Percentiles rank a stretch among this genome's conserved stretches.
Conservation (phyloP, 2,888 invertebrate genomes). For the Drosophila nigricruria region DNA sequence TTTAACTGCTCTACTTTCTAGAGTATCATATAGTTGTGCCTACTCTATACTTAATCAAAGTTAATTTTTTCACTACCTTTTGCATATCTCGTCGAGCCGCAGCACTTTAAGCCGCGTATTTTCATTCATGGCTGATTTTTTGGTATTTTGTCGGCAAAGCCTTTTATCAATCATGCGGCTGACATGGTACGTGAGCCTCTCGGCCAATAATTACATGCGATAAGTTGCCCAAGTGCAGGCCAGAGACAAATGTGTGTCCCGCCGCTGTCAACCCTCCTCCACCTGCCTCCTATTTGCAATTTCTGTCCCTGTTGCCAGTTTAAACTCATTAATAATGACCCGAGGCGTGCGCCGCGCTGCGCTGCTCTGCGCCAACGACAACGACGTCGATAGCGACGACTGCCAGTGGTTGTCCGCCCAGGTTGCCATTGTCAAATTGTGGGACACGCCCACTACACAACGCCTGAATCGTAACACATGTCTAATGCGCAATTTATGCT, state of each 20-base stretch:
- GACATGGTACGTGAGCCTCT: constrained; percentile 68
- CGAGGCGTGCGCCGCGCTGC: constrained; percentile 52
- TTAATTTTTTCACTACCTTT: constrained; percentile 31
- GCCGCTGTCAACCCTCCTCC: constrained; percentile 7
- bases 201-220: constrained; percentile 79
- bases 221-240: constrained; percentile 70
- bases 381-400: constrained; percentile 29
- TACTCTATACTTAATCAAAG: background rate
- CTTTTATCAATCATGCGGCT: constrained; percentile 76
- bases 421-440: constrained; percentile 69
- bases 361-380: constrained; percentile 38
- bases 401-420: constrained; percentile 51
- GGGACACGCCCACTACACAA: constrained; percentile 64
- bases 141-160: constrained; percentile 74
- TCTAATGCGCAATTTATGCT: constrained; percentile 71
- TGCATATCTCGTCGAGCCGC: constrained; percentile 60
- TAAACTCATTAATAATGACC: constrained; percentile 78
- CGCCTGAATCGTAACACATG: constrained; percentile 57
- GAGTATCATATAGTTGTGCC: constrained; percentile 13
- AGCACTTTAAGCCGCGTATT: constrained; percentile 65
- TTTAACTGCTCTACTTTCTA: background rate
- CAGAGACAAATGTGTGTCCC: constrained; percentile 49
- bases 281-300: constrained; percentile 16
- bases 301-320: constrained; percentile 60
- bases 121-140: constrained; percentile 76